These are phyloP conservation scores for Eurystomus glaucurus DNA, from an alignment of 2,797 vertebrate species.

Conservation along the genomic window DNA sequence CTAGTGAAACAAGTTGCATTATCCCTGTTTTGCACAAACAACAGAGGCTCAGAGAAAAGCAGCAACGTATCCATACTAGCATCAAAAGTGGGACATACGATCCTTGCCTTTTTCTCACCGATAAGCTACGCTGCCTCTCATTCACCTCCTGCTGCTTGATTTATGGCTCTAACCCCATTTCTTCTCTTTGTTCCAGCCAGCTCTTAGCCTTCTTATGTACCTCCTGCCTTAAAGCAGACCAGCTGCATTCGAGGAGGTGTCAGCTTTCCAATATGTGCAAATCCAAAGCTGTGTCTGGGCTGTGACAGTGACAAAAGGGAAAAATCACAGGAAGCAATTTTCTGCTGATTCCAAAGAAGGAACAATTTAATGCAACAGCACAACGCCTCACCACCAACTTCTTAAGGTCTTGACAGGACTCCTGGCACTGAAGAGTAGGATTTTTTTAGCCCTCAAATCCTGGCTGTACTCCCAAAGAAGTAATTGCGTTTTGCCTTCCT, in stretches of 20 bases:
- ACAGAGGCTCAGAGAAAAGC: neutral
- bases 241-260: neutral
- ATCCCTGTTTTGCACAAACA: neutral
- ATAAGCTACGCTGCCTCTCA: neutral
- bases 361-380: slow-evolving; percentile 22
- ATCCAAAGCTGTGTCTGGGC: neutral
- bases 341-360: slow-evolving; percentile 9
- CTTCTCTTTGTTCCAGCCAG: slow-evolving; percentile 26
- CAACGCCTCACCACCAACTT: neutral
- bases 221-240: slow-evolving; percentile 21
- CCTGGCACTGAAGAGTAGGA: neutral
- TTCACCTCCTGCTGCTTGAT: slow-evolving; percentile 63
- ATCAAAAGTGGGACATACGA: neutral
- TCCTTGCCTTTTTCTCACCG: neutral
- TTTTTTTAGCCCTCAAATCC: neutral
- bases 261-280: slow-evolving; percentile 2
- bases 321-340: slow-evolving; percentile 41
- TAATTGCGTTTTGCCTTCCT: slow-evolving; percentile 41
- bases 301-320: slow-evolving; percentile 20
- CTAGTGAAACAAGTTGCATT: neutral
- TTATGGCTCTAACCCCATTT: slow-evolving; percentile 53
- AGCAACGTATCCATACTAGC: neutral
- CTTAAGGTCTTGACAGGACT: neutral
- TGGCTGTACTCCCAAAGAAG: slow-evolving; percentile 8
- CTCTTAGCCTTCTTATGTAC: neutral